Evolutionary conservation across 1,140 invertebrate species (phyloP).

Genomic region (Drosophila watanabei): DNA sequence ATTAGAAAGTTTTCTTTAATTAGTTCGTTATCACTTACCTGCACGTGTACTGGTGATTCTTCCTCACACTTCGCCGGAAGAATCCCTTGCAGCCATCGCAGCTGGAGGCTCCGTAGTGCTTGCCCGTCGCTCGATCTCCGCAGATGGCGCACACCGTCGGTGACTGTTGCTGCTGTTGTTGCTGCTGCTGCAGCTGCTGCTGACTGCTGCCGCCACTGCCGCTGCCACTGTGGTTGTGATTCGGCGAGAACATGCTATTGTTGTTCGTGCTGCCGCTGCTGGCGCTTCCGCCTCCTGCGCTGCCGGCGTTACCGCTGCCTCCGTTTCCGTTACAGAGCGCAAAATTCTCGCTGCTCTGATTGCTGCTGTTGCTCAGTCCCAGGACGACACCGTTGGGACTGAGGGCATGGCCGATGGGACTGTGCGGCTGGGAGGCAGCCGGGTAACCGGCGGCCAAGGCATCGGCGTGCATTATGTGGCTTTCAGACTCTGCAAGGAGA

Average conservation of each 20-base stretch:
- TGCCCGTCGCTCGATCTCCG: conserved; percentile 97
- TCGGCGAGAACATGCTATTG: conserved; percentile 68
- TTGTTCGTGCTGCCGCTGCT: conserved; percentile 70
- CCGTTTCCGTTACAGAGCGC: conserved; percentile 63
- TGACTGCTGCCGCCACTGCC: conserved; percentile 21
- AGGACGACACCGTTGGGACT: conserved; percentile 76
- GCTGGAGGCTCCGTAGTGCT: conserved; percentile 97
- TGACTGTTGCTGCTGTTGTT: conserved; percentile 72
- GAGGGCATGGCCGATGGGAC: conserved; percentile 72
- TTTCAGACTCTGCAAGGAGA: conserved; percentile 68
- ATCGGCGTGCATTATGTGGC: conserved; percentile 79
- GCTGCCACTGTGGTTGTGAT: conserved; percentile 54
- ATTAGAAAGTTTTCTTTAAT: conserved; percentile 68
- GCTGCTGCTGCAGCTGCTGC: conserved; percentile 69
- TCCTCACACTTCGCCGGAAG: conserved; percentile 96
- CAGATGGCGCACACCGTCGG: conserved; percentile 95
- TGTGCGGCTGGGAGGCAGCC: conserved; percentile 63
- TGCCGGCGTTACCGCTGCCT: conserved; percentile 27
- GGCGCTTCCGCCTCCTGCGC: conserved; percentile 45
- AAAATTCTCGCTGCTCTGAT: conserved; percentile 79
- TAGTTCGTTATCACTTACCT: conserved; percentile 84
- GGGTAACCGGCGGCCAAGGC: conserved; percentile 64
- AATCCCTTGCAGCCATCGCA: conserved; percentile 98
- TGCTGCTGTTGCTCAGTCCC: conserved; percentile 78
- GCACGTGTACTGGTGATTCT: conserved; percentile 98